Evolutionary conservation across 2,113 vertebrate genomes (phyloP).

Genomic region (Emydura subglobosa): DNA sequence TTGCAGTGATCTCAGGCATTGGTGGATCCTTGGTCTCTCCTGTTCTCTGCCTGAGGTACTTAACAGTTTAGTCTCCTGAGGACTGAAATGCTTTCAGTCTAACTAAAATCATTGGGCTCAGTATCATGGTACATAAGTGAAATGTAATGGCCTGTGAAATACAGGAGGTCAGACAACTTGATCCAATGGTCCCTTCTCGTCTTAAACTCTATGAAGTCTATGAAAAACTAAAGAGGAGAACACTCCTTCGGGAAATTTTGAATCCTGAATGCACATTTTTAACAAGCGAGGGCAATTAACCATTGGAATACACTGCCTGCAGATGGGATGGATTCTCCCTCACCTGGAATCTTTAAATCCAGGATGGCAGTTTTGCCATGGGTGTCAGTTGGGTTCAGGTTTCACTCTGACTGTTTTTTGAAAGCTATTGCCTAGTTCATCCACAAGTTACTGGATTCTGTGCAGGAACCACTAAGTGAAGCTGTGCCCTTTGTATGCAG

Average conservation of each 20-base stretch:
- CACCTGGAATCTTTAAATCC: not conserved
- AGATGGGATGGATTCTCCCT: not conserved
- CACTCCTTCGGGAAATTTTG: conserved; percentile 37
- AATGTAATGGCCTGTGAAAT: too few species aligned
- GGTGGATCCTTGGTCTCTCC: too few species aligned
- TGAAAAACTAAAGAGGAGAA: not conserved
- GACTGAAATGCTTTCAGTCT: too few species aligned
- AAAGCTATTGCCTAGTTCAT: not conserved
- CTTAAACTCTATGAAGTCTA: too few species aligned
- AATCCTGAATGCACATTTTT: conserved; percentile 25
- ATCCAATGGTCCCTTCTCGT: too few species aligned
- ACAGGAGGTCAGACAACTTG: too few species aligned
- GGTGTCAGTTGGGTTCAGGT: not conserved
- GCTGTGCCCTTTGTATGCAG: not conserved
- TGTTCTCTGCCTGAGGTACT: too few species aligned
- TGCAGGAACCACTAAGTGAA: not conserved
- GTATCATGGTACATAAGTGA: too few species aligned
- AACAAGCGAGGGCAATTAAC: not conserved
- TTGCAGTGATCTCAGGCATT: too few species aligned
- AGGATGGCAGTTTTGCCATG: not conserved
- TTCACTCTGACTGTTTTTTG: conserved; percentile 15
- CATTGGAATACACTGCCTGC: conserved; percentile 20
- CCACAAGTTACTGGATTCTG: not conserved
- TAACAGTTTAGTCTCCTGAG: too few species aligned
- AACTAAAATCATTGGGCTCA: too few species aligned